A percentile compares a stretch with the other conserved stretches of the same genome.
phyloP scores from a whole-genome alignment of 1,140 invertebrate species.

The Mactra quadrangularis region DNA sequence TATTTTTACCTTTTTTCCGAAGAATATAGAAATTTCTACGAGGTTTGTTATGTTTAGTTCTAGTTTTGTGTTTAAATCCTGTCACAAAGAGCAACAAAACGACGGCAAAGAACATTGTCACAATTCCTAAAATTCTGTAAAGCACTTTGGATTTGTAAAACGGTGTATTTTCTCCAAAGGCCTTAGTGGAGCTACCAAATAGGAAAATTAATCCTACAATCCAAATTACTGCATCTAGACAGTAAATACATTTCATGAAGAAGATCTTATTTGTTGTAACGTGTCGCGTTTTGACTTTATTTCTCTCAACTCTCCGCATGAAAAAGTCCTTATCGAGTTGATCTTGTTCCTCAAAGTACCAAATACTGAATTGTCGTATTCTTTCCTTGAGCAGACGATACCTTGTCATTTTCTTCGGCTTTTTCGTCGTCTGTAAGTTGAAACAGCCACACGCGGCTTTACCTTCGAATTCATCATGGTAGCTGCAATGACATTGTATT shows the following conservation, averaged over 20 bases:
- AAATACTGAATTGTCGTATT: conserved; percentile 50
- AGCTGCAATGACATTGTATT: too few species aligned
- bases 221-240: neutral
- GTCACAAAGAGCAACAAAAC: conserved; percentile 22
- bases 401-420: neutral
- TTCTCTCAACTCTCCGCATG: conserved; percentile 9
- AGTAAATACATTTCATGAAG: neutral
- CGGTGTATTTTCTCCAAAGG: conserved; percentile 9
- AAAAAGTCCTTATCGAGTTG: conserved; percentile 16
- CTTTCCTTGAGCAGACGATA: conserved; percentile 3
- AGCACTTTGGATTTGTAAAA: conserved; percentile 14
- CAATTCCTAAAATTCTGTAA: conserved; percentile 4
- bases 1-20: conserved; percentile 24
- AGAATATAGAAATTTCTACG: conserved; percentile 2
- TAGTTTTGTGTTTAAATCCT: conserved; percentile 23
- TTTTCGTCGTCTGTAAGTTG: neutral
- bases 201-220: neutral
- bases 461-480: too few species aligned
- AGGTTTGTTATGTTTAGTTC: conserved; percentile 1
- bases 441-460: conserved; percentile 14
- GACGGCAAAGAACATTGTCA: neutral
- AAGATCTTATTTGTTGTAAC: neutral
- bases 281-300: neutral
- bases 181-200: conserved; percentile 23
- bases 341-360: conserved; percentile 41